These are phyloP conservation scores for Mus pahari DNA, from an alignment of 2,113 vertebrate species.

Conservation along the genomic window DNA sequence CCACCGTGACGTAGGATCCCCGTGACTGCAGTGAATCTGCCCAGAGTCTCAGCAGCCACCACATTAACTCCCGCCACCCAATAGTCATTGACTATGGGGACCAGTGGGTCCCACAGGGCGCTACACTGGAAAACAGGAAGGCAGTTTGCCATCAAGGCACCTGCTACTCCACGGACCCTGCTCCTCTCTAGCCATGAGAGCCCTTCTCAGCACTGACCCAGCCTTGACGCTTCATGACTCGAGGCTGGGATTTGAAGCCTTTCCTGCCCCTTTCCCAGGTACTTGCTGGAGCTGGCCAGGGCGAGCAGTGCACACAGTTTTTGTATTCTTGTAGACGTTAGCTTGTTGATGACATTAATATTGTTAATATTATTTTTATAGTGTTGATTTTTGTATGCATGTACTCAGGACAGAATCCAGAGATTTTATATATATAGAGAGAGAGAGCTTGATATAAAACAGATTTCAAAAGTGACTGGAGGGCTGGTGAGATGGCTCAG, in stretches of 20 bases:
- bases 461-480: neutral
- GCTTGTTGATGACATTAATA: neutral
- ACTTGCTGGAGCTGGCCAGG: neutral
- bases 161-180: neutral
- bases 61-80: neutral
- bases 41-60: neutral
- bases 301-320: neutral
- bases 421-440: neutral
- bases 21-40: neutral
- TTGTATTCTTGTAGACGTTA: neutral
- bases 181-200: too few species aligned
- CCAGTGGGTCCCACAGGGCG: fast-evolving
- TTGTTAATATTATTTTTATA: slow-evolving; percentile 48
- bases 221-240: fast-evolving
- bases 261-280: neutral
- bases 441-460: slow-evolving; percentile 69
- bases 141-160: fast-evolving
- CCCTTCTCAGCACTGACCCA: neutral
- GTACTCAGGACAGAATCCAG: neutral
- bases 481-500: too few species aligned
- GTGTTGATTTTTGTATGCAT: slow-evolving; percentile 51
- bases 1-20: neutral
- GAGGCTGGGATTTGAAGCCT: fast-evolving
- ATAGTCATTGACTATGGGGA: too few species aligned
- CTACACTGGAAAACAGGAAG: neutral